Conservation (phyloP, 2,113 vertebrate genomes). For the Thamnophis sirtalis region DNA sequence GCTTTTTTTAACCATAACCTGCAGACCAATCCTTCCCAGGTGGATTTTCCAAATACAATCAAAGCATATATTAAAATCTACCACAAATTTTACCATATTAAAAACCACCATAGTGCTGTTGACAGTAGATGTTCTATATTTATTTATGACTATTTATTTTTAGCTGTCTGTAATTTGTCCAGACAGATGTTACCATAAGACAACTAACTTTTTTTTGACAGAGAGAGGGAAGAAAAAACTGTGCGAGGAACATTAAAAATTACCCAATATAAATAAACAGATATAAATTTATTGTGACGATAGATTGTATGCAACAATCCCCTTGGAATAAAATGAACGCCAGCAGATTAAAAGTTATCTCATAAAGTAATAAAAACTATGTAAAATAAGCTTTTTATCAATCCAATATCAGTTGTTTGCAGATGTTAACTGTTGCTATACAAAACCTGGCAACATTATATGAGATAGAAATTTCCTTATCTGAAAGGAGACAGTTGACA, state of each 20-base stretch:
- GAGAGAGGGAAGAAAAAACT: not conserved
- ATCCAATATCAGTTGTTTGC: not conserved
- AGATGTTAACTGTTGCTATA: not conserved
- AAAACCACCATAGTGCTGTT: not conserved
- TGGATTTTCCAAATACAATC: not conserved
- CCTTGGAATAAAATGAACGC: not conserved
- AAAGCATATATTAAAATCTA: not conserved
- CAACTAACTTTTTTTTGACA: not conserved
- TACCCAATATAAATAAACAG: not conserved
- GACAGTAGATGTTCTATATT: not conserved
- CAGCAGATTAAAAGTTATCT: not conserved
- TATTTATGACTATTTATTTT: not conserved
- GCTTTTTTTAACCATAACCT: not conserved
- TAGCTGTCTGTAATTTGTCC: not conserved
- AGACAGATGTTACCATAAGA: not conserved
- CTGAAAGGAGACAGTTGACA: not conserved
- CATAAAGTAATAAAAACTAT: not conserved
- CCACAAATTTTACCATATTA: not conserved
- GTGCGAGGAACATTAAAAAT: not conserved
- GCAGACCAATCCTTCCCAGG: not conserved
- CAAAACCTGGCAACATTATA: not conserved
- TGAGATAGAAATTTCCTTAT: not conserved
- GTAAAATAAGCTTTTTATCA: not conserved
- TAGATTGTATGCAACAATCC: not conserved
- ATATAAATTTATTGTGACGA: not conserved